A percentile compares a stretch with the other conserved stretches of the same genome.
Evolutionary conservation across 2,113 vertebrate species (phyloP).

Genomic region (Limnothrissa miodon): DNA sequence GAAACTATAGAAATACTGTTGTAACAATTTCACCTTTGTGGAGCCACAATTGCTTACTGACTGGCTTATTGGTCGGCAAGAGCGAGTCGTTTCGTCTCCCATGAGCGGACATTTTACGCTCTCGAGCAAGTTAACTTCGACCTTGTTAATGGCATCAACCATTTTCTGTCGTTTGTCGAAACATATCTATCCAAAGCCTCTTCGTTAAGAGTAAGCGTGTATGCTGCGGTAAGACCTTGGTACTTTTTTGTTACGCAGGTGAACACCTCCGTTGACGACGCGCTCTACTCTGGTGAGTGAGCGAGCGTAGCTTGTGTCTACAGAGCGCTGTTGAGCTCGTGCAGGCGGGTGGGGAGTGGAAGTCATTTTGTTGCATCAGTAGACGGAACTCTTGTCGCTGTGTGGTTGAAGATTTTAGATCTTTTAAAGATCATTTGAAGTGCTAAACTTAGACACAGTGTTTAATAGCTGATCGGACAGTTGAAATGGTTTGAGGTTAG

Average conservation of each 20-base stretch:
- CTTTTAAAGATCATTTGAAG: neutral
- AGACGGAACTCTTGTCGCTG: slow-evolving; percentile 10
- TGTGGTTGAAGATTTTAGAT: neutral
- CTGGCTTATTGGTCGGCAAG: slow-evolving; percentile 33
- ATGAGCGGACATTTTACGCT: slow-evolving; percentile 63
- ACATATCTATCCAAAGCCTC: neutral
- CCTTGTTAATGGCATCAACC: slow-evolving; percentile 24
- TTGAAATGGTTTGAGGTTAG: neutral
- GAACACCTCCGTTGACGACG: slow-evolving; percentile 17
- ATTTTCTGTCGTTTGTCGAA: neutral
- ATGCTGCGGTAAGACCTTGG: neutral
- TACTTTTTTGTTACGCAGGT: neutral
- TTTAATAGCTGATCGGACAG: neutral
- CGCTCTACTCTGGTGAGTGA: slow-evolving; percentile 21
- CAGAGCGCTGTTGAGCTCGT: slow-evolving; percentile 35
- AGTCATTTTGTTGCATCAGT: slow-evolving; percentile 55
- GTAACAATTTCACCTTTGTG: slow-evolving; percentile 13
- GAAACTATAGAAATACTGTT: neutral
- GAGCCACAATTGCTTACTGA: neutral
- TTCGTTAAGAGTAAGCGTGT: neutral
- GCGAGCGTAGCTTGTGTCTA: slow-evolving; percentile 22
- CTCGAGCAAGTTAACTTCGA: slow-evolving; percentile 30
- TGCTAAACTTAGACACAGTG: neutral
- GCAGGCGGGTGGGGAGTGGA: slow-evolving; percentile 47
- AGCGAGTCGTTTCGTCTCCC: slow-evolving; percentile 39